phyloP scores from a whole-genome alignment of 1,140 invertebrate species.

The Charaxes varanes region DNA sequence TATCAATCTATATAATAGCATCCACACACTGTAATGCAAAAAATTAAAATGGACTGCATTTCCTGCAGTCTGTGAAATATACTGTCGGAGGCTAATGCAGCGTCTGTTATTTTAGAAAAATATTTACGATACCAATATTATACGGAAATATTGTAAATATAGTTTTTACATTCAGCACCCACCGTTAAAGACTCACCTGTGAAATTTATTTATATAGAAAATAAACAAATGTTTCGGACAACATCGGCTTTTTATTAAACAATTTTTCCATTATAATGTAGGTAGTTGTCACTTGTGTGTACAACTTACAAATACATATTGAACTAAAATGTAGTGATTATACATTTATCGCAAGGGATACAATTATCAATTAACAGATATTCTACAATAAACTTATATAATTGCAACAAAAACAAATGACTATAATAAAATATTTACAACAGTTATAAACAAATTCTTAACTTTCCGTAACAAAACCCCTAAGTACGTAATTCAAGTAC shows the following conservation, averaged over 20 bases:
- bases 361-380: constrained; percentile 8
- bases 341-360: not conserved
- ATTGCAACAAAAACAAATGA: constrained; percentile 21
- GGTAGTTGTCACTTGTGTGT: not conserved
- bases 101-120: constrained; percentile 1
- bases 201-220: constrained; percentile 35
- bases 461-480: constrained; percentile 11
- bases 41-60: too few species aligned
- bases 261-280: too few species aligned
- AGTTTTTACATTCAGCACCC: constrained; percentile 24
- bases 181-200: constrained; percentile 46
- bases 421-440: constrained; percentile 36
- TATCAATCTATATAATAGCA: too few species aligned
- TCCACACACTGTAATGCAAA: too few species aligned
- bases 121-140: constrained; percentile 6
- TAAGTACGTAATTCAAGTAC: too few species aligned
- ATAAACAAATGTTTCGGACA: constrained; percentile 15
- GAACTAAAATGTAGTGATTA: not conserved
- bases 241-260: constrained; percentile 13
- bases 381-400: constrained; percentile 11
- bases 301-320: not conserved
- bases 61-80: too few species aligned
- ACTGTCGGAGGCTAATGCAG: not conserved
- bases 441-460: constrained; percentile 20
- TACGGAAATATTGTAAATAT: constrained; percentile 19